Evolutionary conservation across 2,113 vertebrate genomes (phyloP).

Genomic region (Entomyzon cyanotis): DNA sequence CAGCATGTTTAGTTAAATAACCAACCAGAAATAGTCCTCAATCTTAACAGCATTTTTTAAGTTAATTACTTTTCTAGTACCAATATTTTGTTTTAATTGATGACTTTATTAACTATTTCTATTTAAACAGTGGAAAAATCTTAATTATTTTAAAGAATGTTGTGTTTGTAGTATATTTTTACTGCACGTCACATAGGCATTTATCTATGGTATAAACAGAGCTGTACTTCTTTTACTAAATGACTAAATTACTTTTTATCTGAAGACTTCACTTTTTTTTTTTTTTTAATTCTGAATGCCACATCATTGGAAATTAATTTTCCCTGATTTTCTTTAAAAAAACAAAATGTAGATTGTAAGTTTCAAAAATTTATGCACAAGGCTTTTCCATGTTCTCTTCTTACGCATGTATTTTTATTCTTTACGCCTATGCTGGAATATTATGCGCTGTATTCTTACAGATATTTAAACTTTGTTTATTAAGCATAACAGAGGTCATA

Average conservation of each 20-base stretch:
- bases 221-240: background rate
- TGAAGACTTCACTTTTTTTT: background rate
- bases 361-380: background rate
- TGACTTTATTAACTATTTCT: background rate
- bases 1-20: constrained; percentile 38
- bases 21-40: background rate
- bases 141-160: background rate
- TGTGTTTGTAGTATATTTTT: background rate
- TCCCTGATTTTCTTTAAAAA: background rate
- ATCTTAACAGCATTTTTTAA: background rate
- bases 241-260: background rate
- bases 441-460: background rate
- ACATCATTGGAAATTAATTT: background rate
- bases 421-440: background rate
- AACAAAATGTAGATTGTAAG: background rate
- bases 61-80: background rate
- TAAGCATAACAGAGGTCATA: background rate
- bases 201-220: background rate
- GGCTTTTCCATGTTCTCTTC: background rate
- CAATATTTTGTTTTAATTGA: background rate
- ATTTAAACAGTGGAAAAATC: background rate
- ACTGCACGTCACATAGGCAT: background rate
- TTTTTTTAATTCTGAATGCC: background rate
- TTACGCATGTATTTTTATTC: background rate
- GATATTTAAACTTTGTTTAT: background rate